These are phyloP conservation scores for Cylindroiulus punctatus DNA, from an alignment of 2,888 invertebrate genomes.

Conservation along the genomic window DNA sequence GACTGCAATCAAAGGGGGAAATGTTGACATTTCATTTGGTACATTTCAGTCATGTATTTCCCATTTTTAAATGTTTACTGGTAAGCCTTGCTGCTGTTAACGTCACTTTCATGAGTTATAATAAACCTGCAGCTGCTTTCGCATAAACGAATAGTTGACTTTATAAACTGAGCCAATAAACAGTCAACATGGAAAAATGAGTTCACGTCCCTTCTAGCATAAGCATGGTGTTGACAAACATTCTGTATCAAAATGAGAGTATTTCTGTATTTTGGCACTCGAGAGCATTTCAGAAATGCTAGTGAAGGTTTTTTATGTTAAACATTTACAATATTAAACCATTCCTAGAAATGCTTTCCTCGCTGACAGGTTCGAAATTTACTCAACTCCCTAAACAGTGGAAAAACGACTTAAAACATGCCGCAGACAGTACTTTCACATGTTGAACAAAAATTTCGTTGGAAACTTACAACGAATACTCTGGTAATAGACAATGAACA, in stretches of 20 bases:
- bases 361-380: too few relatives aligned
- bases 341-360: too few relatives aligned
- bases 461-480: too few relatives aligned
- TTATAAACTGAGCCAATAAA: background rate
- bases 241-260: background rate
- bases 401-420: background rate
- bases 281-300: background rate
- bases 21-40: background rate
- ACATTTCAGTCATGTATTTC: background rate
- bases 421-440: too few relatives aligned
- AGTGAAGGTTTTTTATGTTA: too few relatives aligned
- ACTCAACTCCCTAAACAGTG: background rate
- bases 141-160: background rate
- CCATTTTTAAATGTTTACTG: background rate
- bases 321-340: too few relatives aligned
- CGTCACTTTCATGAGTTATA: background rate
- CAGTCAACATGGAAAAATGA: background rate
- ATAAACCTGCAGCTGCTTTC: constrained; percentile 2
- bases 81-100: background rate
- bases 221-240: background rate
- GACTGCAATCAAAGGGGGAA: background rate
- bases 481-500: too few relatives aligned
- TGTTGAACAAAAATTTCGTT: too few relatives aligned
- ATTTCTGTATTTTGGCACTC: background rate
- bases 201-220: background rate